phyloP scores from a whole-genome alignment of 2,113 vertebrate species.

The Callipepla californica region DNA sequence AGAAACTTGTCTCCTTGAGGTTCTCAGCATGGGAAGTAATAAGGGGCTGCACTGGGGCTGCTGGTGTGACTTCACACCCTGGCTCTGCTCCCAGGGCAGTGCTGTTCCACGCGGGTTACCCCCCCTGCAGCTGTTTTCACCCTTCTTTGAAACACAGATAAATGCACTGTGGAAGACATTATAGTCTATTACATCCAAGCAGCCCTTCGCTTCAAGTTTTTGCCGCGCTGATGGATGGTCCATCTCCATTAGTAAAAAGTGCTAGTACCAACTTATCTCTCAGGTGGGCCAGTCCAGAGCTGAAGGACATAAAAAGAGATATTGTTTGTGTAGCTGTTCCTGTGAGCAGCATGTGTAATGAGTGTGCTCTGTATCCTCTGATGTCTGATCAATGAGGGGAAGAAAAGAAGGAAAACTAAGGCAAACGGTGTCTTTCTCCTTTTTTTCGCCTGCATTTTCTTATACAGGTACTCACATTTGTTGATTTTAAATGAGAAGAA shows the following conservation, averaged over 20 bases:
- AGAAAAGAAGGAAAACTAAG: not conserved
- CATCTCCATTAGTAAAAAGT: not conserved
- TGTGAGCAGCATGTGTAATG: not conserved
- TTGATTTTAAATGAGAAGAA: constrained; percentile 16
- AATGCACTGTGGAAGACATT: not conserved
- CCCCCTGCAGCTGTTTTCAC: not conserved
- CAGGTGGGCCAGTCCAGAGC: not conserved
- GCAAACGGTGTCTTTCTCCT: too few species aligned
- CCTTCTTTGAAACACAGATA: not conserved
- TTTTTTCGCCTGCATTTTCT: too few species aligned
- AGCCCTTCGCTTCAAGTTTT: not conserved
- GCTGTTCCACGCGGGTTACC: not conserved
- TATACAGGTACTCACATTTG: not conserved
- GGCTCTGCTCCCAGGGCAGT: not conserved
- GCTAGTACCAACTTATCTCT: not conserved
- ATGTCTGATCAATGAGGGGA: not conserved
- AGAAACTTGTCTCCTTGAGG: not conserved
- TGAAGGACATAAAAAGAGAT: not conserved
- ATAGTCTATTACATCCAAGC: not conserved
- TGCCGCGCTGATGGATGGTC: not conserved
- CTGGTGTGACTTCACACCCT: rapidly evolving
- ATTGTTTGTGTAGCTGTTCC: not conserved
- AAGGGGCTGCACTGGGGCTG: not conserved
- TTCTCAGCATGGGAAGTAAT: not conserved
- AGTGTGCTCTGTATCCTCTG: not conserved